These are phyloP conservation scores for Coleophora deauratella DNA, from an alignment of 2,888 invertebrate genomes.

Conservation along the genomic window DNA sequence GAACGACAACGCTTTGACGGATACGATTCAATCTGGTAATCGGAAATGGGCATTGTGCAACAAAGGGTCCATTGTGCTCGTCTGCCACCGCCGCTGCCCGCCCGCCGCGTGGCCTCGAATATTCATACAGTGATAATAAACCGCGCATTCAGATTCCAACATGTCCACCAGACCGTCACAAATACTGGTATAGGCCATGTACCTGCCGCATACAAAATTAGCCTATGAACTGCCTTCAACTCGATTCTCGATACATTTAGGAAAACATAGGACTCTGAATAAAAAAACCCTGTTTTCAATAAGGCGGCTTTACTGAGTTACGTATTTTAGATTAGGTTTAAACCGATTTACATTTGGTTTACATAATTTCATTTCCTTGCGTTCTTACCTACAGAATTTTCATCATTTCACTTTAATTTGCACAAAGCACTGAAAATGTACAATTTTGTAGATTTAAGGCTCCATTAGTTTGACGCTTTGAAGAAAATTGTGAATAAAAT, in stretches of 20 bases:
- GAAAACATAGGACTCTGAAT: no score
- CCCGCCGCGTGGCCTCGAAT: conserved; percentile 35
- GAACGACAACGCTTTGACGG: conserved; percentile 50
- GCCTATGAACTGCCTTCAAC: background rate
- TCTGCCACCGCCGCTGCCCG: conserved; percentile 14
- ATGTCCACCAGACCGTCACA: conserved; percentile 21
- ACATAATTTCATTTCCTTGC: no score
- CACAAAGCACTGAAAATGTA: conserved; percentile 3
- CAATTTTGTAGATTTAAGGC: conserved; percentile 2
- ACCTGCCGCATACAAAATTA: conserved; percentile 4
- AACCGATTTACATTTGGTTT: background rate
- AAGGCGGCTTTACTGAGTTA: no score
- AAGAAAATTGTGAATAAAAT: no score
- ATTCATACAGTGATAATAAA: conserved; percentile 32
- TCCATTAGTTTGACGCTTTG: background rate
- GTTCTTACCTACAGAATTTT: no score
- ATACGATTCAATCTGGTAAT: conserved; percentile 70
- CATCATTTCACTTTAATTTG: background rate
- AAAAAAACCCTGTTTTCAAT: no score
- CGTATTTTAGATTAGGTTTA: background rate
- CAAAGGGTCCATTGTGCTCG: conserved; percentile 62
- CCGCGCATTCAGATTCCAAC: conserved; percentile 16
- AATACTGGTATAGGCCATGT: conserved; percentile 4
- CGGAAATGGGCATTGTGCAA: conserved; percentile 72
- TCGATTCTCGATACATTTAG: background rate